A percentile compares a stretch with the other conserved stretches of the same genome.
phyloP scores from a whole-genome alignment of 2,113 vertebrate genomes.

The Rhinolophus sinicus region DNA sequence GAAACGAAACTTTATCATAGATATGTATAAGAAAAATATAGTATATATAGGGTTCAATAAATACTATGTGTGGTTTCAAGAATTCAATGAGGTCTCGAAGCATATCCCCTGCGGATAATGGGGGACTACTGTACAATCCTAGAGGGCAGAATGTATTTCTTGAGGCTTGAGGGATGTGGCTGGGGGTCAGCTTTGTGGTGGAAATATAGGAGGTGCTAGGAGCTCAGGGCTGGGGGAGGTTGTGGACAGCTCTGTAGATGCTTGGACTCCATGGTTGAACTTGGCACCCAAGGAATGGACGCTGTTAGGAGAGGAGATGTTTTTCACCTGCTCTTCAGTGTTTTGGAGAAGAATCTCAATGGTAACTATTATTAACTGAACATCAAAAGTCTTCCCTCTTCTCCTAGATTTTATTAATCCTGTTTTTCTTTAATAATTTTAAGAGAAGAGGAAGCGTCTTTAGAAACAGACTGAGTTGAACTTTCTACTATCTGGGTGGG shows the following conservation, averaged over 20 bases:
- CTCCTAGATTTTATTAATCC: neutral
- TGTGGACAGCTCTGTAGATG: neutral
- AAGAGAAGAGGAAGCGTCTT: neutral
- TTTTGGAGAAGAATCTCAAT: neutral
- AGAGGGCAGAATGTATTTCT: neutral
- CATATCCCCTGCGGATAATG: neutral
- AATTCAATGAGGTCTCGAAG: neutral
- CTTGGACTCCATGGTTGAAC: neutral
- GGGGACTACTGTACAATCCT: neutral
- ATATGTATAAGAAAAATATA: neutral
- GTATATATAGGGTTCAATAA: too few relatives aligned
- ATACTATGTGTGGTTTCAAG: neutral
- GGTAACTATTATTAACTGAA: neutral
- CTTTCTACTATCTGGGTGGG: neutral
- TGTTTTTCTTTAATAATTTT: conserved; percentile 6
- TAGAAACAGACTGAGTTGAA: conserved; percentile 12
- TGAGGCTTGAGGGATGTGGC: neutral
- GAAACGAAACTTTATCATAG: neutral
- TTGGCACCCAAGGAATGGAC: neutral
- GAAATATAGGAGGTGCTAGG: neutral
- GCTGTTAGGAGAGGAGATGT: neutral
- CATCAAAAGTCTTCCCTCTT: neutral
- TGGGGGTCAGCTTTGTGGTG: neutral
- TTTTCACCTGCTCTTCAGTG: neutral
- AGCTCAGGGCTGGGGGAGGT: neutral